Percentiles rank a stretch among this genome's conserved stretches.
phyloP scores from a whole-genome alignment of 1,140 invertebrate genomes.

The Helicorthomorpha holstii region DNA sequence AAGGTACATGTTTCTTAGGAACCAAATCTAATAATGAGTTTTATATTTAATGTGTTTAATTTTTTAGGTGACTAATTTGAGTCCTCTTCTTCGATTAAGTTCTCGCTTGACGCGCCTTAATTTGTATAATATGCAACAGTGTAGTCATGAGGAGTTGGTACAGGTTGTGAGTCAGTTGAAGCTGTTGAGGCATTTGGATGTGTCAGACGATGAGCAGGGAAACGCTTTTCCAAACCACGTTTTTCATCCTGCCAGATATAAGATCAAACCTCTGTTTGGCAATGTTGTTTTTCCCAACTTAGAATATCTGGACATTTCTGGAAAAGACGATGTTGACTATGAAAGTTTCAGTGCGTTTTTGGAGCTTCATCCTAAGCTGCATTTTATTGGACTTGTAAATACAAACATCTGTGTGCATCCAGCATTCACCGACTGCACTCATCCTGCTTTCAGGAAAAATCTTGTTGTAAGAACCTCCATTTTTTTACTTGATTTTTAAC shows the following conservation, averaged over 20 bases:
- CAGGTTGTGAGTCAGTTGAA: constrained; percentile 38
- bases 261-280: constrained; percentile 33
- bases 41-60: not conserved
- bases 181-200: constrained; percentile 41
- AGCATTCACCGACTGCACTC: constrained; percentile 27
- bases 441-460: constrained; percentile 15
- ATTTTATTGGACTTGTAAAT: constrained; percentile 43
- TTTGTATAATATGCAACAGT: constrained; percentile 43
- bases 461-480: constrained; percentile 19
- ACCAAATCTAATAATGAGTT: not conserved
- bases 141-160: constrained; percentile 27
- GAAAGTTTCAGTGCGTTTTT: constrained; percentile 27
- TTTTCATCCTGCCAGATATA: constrained; percentile 23
- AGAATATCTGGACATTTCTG: constrained; percentile 49
- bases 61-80: constrained; percentile 31
- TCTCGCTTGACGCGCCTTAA: constrained; percentile 39
- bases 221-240: constrained; percentile 27
- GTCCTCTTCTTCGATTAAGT: constrained; percentile 40
- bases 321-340: constrained; percentile 36
- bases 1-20: constrained; percentile 31
- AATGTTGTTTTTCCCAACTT: constrained; percentile 38
- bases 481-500: too few species aligned
- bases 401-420: constrained; percentile 40
- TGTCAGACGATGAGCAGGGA: constrained; percentile 42
- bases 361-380: constrained; percentile 22